Evolutionary conservation across 2,888 invertebrate genomes (phyloP).

Genomic region (Diachrysia chrysitis): DNA sequence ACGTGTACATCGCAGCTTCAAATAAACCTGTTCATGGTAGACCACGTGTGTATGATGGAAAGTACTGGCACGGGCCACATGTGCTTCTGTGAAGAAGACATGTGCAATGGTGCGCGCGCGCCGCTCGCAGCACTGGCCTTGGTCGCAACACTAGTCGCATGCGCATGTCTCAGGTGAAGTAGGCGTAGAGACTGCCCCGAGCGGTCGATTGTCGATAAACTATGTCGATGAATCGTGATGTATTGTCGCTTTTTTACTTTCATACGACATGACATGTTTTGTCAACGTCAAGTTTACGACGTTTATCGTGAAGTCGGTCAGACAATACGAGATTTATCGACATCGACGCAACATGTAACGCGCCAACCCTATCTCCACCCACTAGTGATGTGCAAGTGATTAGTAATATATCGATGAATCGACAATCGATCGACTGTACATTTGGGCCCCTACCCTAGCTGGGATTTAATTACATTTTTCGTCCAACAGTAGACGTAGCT

Average conservation of each 20-base stretch:
- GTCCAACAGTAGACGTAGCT: slow-evolving; percentile 85
- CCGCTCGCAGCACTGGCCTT: slow-evolving; percentile 70
- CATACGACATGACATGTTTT: slow-evolving; percentile 31
- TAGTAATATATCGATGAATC: slow-evolving; percentile 54
- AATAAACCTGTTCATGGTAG: slow-evolving; percentile 99
- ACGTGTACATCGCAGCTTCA: slow-evolving; percentile 98
- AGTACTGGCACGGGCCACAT: slow-evolving; percentile 99
- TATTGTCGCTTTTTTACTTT: slow-evolving; percentile 52
- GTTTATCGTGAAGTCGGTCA: slow-evolving; percentile 25
- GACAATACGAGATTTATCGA: slow-evolving; percentile 50
- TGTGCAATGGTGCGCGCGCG: slow-evolving; percentile 92
- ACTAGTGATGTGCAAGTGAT: slow-evolving; percentile 54
- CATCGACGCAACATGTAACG: slow-evolving; percentile 30
- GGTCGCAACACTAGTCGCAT: slow-evolving; percentile 80
- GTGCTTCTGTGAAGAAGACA: slow-evolving; percentile 99
- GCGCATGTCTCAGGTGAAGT: slow-evolving; percentile 87
- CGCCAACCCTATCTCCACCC: slow-evolving; percentile 27
- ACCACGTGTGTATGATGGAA: slow-evolving; percentile 99
- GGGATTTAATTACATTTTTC: slow-evolving; percentile 81
- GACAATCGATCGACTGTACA: slow-evolving; percentile 75
- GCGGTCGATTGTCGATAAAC: slow-evolving; percentile 68
- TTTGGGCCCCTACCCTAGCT: slow-evolving; percentile 73
- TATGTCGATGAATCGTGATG: slow-evolving; percentile 40
- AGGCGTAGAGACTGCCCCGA: slow-evolving; percentile 72
- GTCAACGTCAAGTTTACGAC: neutral